These are phyloP conservation scores for Cremastobaeus sp. DNA, from an alignment of 2,888 invertebrate genomes.

Conservation along the genomic window DNA sequence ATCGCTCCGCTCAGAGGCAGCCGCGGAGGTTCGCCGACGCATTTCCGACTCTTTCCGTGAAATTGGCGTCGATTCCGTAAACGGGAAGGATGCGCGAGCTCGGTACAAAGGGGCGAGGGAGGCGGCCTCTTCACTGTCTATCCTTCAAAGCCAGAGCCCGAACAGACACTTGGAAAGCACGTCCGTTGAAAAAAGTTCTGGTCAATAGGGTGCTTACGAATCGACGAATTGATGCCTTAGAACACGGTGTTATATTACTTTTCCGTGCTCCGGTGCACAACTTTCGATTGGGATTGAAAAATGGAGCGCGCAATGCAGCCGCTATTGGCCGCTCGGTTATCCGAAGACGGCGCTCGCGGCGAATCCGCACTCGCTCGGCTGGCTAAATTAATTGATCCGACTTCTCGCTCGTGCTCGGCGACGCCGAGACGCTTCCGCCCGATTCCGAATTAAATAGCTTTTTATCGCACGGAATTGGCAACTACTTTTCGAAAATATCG, in stretches of 20 bases:
- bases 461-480: constrained; percentile 38
- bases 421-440: background rate
- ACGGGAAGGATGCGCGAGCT: constrained; percentile 52
- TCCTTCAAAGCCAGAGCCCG: constrained; percentile 62
- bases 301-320: constrained; percentile 21
- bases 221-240: constrained; percentile 59
- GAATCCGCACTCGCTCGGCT: too few relatives aligned
- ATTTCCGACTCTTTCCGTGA: constrained; percentile 53
- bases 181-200: constrained; percentile 61
- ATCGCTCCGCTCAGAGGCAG: constrained; percentile 34
- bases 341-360: too few relatives aligned
- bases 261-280: constrained; percentile 30
- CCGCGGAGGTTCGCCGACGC: constrained; percentile 58
- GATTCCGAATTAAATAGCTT: constrained; percentile 27
- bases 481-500: constrained; percentile 53
- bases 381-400: background rate
- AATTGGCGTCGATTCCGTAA: constrained; percentile 57
- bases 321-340: constrained; percentile 4
- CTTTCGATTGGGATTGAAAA: constrained; percentile 53
- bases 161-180: constrained; percentile 62
- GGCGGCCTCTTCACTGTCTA: constrained; percentile 57
- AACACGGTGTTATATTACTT: constrained; percentile 59
- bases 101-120: constrained; percentile 40
- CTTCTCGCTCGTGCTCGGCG: background rate
- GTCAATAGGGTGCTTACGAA: constrained; percentile 61